phyloP scores from a whole-genome alignment of 1,140 invertebrate species.

The Ptiloglossa arizonensis region DNA sequence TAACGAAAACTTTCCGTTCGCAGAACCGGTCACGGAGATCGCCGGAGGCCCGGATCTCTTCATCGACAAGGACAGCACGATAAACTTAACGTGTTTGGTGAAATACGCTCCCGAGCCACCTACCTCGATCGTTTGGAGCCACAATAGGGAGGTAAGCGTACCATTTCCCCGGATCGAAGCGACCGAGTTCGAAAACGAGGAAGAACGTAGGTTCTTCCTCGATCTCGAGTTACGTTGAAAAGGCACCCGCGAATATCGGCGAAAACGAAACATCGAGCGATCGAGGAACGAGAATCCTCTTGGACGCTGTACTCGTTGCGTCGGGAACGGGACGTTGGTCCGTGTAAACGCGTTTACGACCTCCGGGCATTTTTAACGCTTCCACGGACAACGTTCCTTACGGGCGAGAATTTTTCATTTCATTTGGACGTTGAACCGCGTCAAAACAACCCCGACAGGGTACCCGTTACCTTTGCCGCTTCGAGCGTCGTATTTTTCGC shows the following conservation, averaged over 20 bases:
- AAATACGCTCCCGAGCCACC: constrained; percentile 91
- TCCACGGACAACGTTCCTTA: too few relatives aligned
- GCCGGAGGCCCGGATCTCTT: constrained; percentile 90
- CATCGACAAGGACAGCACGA: constrained; percentile 93
- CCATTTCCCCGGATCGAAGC: not conserved
- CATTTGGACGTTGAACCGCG: too few relatives aligned
- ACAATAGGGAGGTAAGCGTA: constrained; percentile 87
- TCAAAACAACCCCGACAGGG: too few relatives aligned
- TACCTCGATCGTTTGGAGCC: constrained; percentile 89
- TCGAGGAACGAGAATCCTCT: not conserved
- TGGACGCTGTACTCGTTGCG: too few relatives aligned
- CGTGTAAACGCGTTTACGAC: too few relatives aligned
- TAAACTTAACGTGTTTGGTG: constrained; percentile 93
- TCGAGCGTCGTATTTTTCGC: too few relatives aligned
- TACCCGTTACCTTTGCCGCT: too few relatives aligned
- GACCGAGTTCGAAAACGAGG: not conserved
- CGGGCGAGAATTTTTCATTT: too few relatives aligned
- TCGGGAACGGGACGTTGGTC: too few relatives aligned
- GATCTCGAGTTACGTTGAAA: constrained; percentile 17
- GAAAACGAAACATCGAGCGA: not conserved
- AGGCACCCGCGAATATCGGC: not conserved
- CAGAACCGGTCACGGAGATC: constrained; percentile 93
- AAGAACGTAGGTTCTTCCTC: too few relatives aligned
- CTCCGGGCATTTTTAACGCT: too few relatives aligned
- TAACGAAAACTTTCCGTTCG: constrained; percentile 68